Evolutionary conservation across 2,888 invertebrate genomes (phyloP).

Genomic region (Ophonus ardosiacus): DNA sequence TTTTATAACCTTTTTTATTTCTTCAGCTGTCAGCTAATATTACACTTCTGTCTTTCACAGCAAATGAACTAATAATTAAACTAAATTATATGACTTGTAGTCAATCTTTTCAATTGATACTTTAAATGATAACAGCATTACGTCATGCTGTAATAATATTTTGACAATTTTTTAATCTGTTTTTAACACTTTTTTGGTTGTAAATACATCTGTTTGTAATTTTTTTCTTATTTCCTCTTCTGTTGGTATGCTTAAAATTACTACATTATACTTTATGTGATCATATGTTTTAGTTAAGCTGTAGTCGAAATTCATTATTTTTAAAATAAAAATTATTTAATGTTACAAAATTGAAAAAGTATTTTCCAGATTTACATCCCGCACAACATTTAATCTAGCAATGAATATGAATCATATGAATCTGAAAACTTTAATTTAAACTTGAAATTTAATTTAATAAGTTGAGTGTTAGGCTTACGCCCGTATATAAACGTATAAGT

Average conservation of each 20-base stretch:
- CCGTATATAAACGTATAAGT: background rate
- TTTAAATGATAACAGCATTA: conserved; percentile 34
- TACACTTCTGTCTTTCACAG: conserved; percentile 14
- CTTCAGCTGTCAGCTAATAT: background rate
- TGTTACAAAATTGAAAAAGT: too few relatives aligned
- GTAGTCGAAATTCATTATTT: background rate
- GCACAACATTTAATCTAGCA: too few relatives aligned
- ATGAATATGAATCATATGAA: background rate
- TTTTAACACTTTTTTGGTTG: conserved; percentile 1
- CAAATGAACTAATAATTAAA: conserved; percentile 43
- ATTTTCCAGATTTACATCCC: too few relatives aligned
- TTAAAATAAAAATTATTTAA: background rate
- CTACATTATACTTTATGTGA: background rate
- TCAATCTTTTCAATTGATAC: conserved; percentile 45
- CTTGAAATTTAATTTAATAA: background rate
- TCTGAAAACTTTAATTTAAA: background rate
- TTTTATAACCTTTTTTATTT: too few relatives aligned
- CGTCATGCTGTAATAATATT: conserved; percentile 34
- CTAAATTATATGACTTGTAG: conserved; percentile 30
- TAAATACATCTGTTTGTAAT: background rate
- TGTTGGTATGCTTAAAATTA: background rate
- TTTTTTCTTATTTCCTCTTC: background rate
- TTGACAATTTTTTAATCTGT: conserved; percentile 11
- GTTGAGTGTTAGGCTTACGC: background rate
- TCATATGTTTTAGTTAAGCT: background rate